These are phyloP conservation scores for Flexamia atlantica DNA, from an alignment of 2,888 invertebrate species.

Conservation along the genomic window DNA sequence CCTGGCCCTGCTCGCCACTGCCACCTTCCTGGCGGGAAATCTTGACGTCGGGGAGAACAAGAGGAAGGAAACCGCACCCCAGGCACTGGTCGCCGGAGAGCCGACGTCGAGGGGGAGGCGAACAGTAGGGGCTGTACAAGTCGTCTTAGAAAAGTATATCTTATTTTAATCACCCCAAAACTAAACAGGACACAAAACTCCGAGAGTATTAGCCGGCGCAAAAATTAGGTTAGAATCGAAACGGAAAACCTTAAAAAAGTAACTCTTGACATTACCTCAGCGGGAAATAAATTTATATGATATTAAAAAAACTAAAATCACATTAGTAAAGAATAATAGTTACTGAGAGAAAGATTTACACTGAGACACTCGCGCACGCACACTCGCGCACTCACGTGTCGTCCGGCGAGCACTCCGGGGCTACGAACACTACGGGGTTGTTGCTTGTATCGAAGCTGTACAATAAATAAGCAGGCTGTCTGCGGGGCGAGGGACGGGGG, in stretches of 20 bases:
- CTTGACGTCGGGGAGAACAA: constrained; percentile 74
- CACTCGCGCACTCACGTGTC: constrained; percentile 60
- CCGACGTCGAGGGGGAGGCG: not conserved
- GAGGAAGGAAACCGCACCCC: constrained; percentile 28
- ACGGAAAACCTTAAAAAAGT: not conserved
- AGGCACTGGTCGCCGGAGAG: not conserved
- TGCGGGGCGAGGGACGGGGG: constrained; percentile 59
- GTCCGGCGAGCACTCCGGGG: constrained; percentile 66
- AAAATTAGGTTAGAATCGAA: constrained; percentile 23
- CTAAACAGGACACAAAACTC: constrained; percentile 14
- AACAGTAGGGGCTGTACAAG: not conserved
- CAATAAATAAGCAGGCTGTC: constrained; percentile 69
- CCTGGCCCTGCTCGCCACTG: constrained; percentile 66
- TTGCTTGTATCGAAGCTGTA: constrained; percentile 69
- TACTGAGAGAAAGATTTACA: not conserved
- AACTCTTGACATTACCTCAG: constrained; percentile 21
- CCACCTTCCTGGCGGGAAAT: constrained; percentile 72
- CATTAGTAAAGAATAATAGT: constrained; percentile 18
- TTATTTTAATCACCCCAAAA: not conserved
- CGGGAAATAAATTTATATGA: not conserved
- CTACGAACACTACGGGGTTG: constrained; percentile 65
- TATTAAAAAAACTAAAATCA: constrained; percentile 10
- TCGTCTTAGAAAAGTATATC: not conserved
- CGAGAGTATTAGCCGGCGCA: not conserved
- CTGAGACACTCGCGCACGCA: constrained; percentile 49